phyloP scores from a whole-genome alignment of 1,140 invertebrate species.

The Drosophila ambigua region DNA sequence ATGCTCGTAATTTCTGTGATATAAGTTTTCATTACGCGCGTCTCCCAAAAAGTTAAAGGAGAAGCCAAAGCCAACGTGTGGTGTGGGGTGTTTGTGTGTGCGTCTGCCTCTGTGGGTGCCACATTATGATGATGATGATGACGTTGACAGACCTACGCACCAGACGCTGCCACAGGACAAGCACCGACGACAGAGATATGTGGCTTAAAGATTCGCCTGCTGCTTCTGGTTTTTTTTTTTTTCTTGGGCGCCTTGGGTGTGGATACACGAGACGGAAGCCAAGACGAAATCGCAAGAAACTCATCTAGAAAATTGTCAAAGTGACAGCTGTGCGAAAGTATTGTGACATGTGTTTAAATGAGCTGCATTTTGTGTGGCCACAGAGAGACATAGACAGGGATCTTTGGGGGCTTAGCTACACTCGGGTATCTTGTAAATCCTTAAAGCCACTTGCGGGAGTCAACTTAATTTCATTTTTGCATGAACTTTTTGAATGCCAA shows the following conservation, averaged over 20 bases:
- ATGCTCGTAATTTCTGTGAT: constrained; percentile 61
- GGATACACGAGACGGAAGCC: constrained; percentile 10
- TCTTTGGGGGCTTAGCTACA: not conserved
- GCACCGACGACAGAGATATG: constrained; percentile 43
- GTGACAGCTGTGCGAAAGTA: constrained; percentile 80
- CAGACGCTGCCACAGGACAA: constrained; percentile 42
- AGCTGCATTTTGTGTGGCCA: constrained; percentile 60
- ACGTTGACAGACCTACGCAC: constrained; percentile 75
- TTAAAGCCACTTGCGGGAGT: constrained; percentile 62
- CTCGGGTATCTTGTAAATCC: constrained; percentile 13
- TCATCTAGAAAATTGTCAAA: constrained; percentile 82
- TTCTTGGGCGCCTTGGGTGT: not conserved
- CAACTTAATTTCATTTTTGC: constrained; percentile 65
- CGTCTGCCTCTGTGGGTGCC: constrained; percentile 25
- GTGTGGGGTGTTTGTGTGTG: constrained; percentile 15
- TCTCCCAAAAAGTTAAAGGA: constrained; percentile 36
- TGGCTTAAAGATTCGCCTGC: constrained; percentile 55
- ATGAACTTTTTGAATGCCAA: constrained; percentile 66
- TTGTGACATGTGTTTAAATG: constrained; percentile 83
- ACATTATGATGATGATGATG: constrained; percentile 63
- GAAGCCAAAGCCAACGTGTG: constrained; percentile 29
- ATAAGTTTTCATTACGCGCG: constrained; percentile 74
- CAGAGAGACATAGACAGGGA: constrained; percentile 5
- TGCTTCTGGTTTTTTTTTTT: constrained; percentile 16
- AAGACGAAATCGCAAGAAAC: constrained; percentile 63